Base-by-base conservation (phyloP, 2,797 vertebrate genomes). In the Gambusia yucatana region DNA sequence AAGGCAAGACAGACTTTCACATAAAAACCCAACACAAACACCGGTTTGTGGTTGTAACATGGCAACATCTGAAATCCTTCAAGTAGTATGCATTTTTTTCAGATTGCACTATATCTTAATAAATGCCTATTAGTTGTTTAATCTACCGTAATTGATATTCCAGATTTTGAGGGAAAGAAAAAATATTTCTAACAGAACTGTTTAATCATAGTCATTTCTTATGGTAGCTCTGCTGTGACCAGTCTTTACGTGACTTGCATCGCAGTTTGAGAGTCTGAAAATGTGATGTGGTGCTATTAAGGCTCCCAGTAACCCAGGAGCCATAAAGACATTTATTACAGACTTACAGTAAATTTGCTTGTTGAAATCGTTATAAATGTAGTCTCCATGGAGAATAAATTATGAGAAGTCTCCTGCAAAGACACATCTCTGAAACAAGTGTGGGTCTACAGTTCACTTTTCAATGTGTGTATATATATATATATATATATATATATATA, bases 341-440 rank as follows among this genome's bases (percentile, higher is more conserved):
- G 55, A 57, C 48, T 43, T 48, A 6, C 30, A 55, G 78, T 82
- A 83, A 88, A 86, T 72, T 82, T 85, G 81, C 67, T 65, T 82
- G 74, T 77, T 76, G 80, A 86, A 89, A 85, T 88, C 78, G 74
- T 88, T 86, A 82, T 72, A 80, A 88, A 92, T 76, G 89, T 44
- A 48, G 76, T 78, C 81, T 87, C 89, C 89, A 75, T 57, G 33
- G 87, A 87, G 91, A 86, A 90, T 93, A 90, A 91, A 94, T 91
- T 88, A 91, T 77, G 86, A 83, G 77, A 89, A 79, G 76, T 75
- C 76, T 59, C 55, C 75, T 13, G 8, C 57, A 82, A 87, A 88
- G 78, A 91, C 25, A 11, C 55, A 59, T 59, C 55, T 59, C 77
- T 69, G 84, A 87, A 88, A 86, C 84, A 80, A 83, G 80, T 70